These are phyloP conservation scores for Chaetodon trifascialis DNA, from an alignment of 2,113 vertebrate species.

Conservation along the genomic window DNA sequence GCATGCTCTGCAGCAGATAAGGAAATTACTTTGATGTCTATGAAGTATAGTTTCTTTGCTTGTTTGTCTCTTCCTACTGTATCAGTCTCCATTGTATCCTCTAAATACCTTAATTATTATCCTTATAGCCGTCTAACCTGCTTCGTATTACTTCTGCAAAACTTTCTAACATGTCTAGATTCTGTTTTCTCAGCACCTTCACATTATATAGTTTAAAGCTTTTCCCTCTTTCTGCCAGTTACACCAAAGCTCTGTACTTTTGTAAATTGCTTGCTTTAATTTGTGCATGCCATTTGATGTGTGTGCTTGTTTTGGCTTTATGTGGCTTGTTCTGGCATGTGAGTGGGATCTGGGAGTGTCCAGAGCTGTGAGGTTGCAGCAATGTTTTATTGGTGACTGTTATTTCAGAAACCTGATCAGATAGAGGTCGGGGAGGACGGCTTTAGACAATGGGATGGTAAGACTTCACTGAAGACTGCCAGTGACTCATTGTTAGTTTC, in stretches of 20 bases:
- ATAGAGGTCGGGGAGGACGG: conserved; percentile 89
- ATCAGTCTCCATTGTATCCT: background rate
- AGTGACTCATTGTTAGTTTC: conserved; percentile 51
- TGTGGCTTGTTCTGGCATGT: conserved; percentile 75
- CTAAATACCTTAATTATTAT: too few relatives aligned
- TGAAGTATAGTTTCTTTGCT: background rate
- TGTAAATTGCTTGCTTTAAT: background rate
- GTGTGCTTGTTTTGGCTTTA: conserved; percentile 27
- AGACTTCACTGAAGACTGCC: conserved; percentile 87
- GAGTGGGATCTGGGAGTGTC: conserved; percentile 79
- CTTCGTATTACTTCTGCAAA: background rate
- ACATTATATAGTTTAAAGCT: background rate
- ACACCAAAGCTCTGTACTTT: background rate
- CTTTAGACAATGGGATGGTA: conserved; percentile 93
- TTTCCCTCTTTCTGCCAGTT: background rate
- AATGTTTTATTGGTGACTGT: conserved; percentile 90
- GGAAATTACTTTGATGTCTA: background rate
- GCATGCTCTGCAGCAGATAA: background rate
- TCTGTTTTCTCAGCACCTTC: background rate
- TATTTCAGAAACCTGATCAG: conserved; percentile 91
- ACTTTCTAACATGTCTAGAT: background rate
- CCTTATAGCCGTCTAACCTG: background rate
- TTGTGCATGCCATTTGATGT: background rate
- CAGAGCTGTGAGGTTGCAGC: conserved; percentile 84
- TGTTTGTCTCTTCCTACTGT: background rate